A percentile compares a stretch with the other conserved stretches of the same genome.
Conservation (phyloP, 2,113 vertebrate genomes). For the Mormoops blainvillei region DNA sequence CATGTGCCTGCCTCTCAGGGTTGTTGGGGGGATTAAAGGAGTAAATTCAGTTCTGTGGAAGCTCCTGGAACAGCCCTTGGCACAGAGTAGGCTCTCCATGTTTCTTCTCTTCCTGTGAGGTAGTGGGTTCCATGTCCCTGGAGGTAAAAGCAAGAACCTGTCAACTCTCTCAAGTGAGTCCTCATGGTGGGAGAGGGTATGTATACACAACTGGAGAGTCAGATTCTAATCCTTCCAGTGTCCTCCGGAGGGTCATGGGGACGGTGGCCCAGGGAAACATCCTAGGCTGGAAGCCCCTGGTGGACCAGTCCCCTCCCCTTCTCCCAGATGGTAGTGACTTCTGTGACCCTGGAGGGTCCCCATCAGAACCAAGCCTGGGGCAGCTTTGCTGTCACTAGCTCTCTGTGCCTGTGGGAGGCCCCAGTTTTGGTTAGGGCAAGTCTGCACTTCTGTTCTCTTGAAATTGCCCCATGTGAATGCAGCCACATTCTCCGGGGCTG, state of each 20-base stretch:
- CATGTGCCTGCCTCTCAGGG: not conserved
- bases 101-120: not conserved
- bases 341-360: not conserved
- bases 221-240: not conserved
- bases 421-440: not conserved
- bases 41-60: not conserved
- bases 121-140: not conserved
- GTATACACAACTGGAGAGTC: not conserved
- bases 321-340: not conserved
- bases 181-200: not conserved
- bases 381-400: not conserved
- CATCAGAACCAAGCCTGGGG: not conserved
- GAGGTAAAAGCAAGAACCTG: not conserved
- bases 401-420: not conserved
- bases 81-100: not conserved
- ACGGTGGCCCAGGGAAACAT: too few relatives aligned
- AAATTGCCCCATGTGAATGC: not conserved
- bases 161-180: not conserved
- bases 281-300: not conserved
- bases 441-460: not conserved
- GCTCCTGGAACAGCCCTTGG: not conserved
- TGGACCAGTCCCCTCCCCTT: not conserved
- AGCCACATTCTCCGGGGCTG: rapidly evolving
- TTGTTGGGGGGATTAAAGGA: not conserved
- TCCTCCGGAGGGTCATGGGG: rapidly evolving